Base-by-base conservation (phyloP, 1,140 invertebrate genomes). In the Ladona fulva region DNA sequence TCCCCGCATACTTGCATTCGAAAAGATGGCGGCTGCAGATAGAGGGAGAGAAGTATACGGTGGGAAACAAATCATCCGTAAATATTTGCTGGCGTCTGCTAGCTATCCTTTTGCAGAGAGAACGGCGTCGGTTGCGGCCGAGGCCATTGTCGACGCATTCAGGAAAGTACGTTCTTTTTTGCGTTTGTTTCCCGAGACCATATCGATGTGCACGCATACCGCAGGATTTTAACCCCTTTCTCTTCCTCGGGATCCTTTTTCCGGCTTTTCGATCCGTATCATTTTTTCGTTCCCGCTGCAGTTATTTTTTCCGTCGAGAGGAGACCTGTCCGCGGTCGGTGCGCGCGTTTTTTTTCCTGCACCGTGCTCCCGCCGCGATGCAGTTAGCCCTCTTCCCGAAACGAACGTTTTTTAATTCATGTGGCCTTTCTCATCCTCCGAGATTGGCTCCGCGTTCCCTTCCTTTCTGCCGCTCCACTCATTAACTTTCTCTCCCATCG, bases 1-100 rank as follows among this genome's bases (percentile, higher is more conserved):
- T 66, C 52, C 52, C 5, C 16, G 19, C 44, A 19, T 19, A 19
- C n/a, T 22, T 66, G 14, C 52, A 66, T 66, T 12, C n/a, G 52
- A 66, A 66, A 66, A 22, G 52, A 66, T 66, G 52, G 52, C 5
- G 52, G 1, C 1, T 12, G n/a, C 5, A 66, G 52, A 66, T 19
- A 66, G 52, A 66, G 52, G 52, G 52, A 66, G 44, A 52, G 44
- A 11, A 19, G 44, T 11, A 52, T 16, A 66, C n/a, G 52, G 3
- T 12, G 52, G 52, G 52, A 66, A 66, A 22, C 52, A 66, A 66
- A 66, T 66, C 52, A 66, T 66, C 52, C 52, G 52, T 66, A 66
- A 66, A 66, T 66, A 66, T 66, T 66, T 66, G 52, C 52, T 66
- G 52, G 52, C 52, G 52, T 66, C 52, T 66, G 52, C 52, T 22